Percentiles rank a stretch among this genome's conserved stretches.
These are phyloP conservation scores for Microchrysa polita DNA, from an alignment of 2,888 invertebrate species.

Conservation along the genomic window DNA sequence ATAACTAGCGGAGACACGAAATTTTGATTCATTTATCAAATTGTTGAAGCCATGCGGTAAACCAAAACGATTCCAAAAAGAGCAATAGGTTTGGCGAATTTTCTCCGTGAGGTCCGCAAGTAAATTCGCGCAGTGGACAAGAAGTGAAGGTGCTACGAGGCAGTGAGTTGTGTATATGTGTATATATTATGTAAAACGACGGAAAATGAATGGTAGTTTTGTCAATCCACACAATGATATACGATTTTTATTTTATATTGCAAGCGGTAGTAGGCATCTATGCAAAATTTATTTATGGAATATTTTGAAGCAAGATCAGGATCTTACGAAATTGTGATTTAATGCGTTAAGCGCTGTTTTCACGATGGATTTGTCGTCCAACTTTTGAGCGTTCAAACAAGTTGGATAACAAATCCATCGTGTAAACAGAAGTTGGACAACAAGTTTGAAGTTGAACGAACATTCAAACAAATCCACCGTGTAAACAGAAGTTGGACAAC, in stretches of 20 bases:
- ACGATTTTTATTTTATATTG: constrained; percentile 24
- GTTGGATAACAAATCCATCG: too few relatives aligned
- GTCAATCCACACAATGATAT: constrained; percentile 24
- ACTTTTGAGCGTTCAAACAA: too few relatives aligned
- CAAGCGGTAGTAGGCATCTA: too few relatives aligned
- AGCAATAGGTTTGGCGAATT: constrained; percentile 33
- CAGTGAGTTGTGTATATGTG: constrained; percentile 14
- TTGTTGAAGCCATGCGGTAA: constrained; percentile 8
- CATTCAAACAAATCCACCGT: too few relatives aligned
- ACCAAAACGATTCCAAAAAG: constrained; percentile 5
- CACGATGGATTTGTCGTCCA: too few relatives aligned
- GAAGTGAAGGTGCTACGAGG: background rate
- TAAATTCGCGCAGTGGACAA: background rate
- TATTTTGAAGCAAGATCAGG: too few relatives aligned
- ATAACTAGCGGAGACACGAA: constrained; percentile 28
- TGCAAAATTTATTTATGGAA: too few relatives aligned
- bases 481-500: too few relatives aligned
- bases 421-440: too few relatives aligned
- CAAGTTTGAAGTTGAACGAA: too few relatives aligned
- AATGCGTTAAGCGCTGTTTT: too few relatives aligned
- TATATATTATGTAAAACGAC: background rate
- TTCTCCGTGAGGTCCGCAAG: background rate
- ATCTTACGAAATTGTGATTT: too few relatives aligned
- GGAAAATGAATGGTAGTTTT: constrained; percentile 27
- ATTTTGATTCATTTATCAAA: constrained; percentile 33